These are phyloP conservation scores for Conger conger DNA, from an alignment of 2,113 vertebrate genomes.

Conservation along the genomic window DNA sequence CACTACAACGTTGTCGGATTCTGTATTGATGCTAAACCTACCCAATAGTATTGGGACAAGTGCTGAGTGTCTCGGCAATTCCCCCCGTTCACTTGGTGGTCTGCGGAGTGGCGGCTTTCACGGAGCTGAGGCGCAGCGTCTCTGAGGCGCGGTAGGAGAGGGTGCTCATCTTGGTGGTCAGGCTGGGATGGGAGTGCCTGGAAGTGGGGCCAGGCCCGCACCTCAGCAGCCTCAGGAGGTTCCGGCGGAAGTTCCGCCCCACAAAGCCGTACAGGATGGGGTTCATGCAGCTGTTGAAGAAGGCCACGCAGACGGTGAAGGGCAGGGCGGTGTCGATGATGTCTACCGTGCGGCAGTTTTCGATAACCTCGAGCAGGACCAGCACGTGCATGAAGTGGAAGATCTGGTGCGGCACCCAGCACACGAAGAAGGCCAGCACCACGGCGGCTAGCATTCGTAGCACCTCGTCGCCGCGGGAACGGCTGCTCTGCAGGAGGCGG, in stretches of 20 bases:
- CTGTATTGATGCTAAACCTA: not conserved
- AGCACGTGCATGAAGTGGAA: conserved; percentile 89
- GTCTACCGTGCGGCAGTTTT: conserved; percentile 77
- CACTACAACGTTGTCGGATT: not conserved
- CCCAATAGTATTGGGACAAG: not conserved
- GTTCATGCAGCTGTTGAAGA: conserved; percentile 94
- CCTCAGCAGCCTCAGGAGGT: conserved; percentile 35
- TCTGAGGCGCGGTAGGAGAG: conserved; percentile 34
- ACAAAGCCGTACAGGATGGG: conserved; percentile 94
- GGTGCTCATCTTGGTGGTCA: conserved; percentile 43
- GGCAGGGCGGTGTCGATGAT: conserved; percentile 94
- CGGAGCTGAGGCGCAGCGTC: conserved; percentile 21
- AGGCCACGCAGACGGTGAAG: conserved; percentile 93
- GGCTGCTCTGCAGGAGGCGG: conserved; percentile 80
- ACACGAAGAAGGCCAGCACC: conserved; percentile 93
- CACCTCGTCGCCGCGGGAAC: conserved; percentile 85
- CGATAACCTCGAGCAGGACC: conserved; percentile 72
- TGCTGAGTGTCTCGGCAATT: not conserved
- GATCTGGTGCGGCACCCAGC: conserved; percentile 93
- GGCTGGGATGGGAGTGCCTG: conserved; percentile 20
- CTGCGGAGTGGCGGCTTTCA: conserved; percentile 23
- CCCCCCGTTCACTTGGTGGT: not conserved
- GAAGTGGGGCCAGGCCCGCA: not conserved
- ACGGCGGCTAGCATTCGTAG: conserved; percentile 92
- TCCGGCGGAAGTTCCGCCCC: conserved; percentile 38